phyloP scores from a whole-genome alignment of 2,797 vertebrate genomes.

The Gouania willdenowi region DNA sequence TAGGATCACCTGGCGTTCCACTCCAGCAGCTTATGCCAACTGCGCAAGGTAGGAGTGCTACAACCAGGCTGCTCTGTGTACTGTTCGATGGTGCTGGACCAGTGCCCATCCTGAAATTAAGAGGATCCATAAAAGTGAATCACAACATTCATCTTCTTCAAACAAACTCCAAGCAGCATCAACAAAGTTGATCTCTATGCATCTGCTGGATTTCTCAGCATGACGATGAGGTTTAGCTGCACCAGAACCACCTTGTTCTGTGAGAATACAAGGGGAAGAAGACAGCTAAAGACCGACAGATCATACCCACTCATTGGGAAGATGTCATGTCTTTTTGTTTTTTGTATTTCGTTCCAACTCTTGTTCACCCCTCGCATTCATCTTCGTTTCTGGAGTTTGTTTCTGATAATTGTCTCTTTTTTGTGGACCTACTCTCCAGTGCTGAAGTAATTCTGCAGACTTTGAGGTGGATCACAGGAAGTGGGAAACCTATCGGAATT shows the following conservation, averaged over 20 bases:
- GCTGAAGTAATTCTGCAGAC: conserved; percentile 59
- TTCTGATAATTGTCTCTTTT: conserved; percentile 57
- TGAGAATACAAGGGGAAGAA: conserved; percentile 67
- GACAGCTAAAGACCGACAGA: conserved; percentile 71
- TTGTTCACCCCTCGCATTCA: conserved; percentile 61
- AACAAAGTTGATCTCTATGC: conserved; percentile 65
- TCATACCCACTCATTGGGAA: conserved; percentile 71
- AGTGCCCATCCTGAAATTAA: conserved; percentile 52
- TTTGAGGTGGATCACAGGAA: conserved; percentile 56
- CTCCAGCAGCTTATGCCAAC: conserved; percentile 99
- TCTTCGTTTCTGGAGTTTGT: conserved; percentile 61
- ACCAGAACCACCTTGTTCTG: conserved; percentile 50
- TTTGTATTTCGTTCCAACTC: conserved; percentile 52
- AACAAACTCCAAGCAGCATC: conserved; percentile 64
- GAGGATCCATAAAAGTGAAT: conserved; percentile 49
- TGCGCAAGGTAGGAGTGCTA: conserved; percentile 94
- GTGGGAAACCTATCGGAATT: conserved; percentile 45
- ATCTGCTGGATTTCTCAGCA: conserved; percentile 61
- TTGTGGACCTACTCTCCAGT: conserved; percentile 58
- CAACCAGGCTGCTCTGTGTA: conserved; percentile 72
- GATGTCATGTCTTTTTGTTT: conserved; percentile 76
- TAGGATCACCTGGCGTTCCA: conserved; percentile 92
- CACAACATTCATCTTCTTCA: conserved; percentile 57
- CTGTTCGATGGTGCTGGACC: conserved; percentile 78
- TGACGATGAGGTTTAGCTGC: conserved; percentile 66